Evolutionary conservation across 2,888 invertebrate species (phyloP), one percentile per base, ranked within the genome.

Genomic region (Auanema freiburgensis): DNA sequence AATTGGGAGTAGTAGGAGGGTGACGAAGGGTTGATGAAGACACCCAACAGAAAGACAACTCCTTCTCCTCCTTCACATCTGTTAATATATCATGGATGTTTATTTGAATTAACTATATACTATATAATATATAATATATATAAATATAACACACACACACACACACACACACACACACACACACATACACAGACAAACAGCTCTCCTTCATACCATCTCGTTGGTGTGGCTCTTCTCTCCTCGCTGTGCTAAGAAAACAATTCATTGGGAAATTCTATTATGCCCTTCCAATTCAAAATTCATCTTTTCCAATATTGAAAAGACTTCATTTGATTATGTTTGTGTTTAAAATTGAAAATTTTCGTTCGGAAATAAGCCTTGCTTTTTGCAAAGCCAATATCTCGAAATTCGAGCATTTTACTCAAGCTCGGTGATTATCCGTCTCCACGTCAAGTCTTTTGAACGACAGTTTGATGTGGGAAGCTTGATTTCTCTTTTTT

Each of bases 141-240:
- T n/a, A n/a, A n/a, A n/a, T n/a, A n/a, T n/a, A n/a, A n/a, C n/a
- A n/a, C n/a, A n/a, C n/a, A n/a, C n/a, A n/a, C n/a, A n/a, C n/a
- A n/a, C n/a, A n/a, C n/a, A n/a, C n/a, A n/a, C n/a, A n/a, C 18
- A 23, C 40, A 24, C 14, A 44, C 24, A 23, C 12, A 51, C 18
- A 24, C 21, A 16, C 23, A 23, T 41, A 43, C 23, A 18, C 2
- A 44, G 43, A 12, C 52, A 42, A 42, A 40, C 60, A 46, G 21
- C 54, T 50, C 53, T 53, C 54, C 21, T 23, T 14, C 42, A 14
- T 41, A 18, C 21, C 24, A 40, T 18, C 50, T 41, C 42, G n/a
- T 12, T 59, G 16, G 10, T n/a, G 8, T 24, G n/a, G 6, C 23
- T 56, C 43, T n/a, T 56, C 41, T 56, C 43, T 56, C 56, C 57